Conservation (phyloP, 2,888 invertebrate species). For the Rhodophaea formosa region DNA sequence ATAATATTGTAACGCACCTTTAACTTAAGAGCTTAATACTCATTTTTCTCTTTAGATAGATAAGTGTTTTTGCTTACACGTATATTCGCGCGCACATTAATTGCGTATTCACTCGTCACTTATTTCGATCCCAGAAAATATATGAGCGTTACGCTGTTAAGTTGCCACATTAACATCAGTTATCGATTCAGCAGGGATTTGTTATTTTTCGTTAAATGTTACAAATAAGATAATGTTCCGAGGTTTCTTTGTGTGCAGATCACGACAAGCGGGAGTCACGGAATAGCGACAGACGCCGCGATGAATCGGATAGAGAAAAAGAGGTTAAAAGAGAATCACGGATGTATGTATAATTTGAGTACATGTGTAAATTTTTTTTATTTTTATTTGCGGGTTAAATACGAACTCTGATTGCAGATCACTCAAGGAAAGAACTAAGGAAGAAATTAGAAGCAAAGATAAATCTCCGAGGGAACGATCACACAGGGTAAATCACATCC, state of each 20-base stretch:
- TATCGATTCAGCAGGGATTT: too few species aligned
- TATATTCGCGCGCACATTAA: too few species aligned
- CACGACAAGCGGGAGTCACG: conserved; percentile 62
- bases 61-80: too few species aligned
- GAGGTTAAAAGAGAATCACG: conserved; percentile 70
- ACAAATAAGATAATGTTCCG: too few species aligned
- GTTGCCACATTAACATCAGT: too few species aligned
- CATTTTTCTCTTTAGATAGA: too few species aligned
- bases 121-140: too few species aligned
- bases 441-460: conserved; percentile 81
- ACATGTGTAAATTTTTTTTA: not conserved
- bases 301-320: conserved; percentile 68
- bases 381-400: not conserved
- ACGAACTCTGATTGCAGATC: conserved; percentile 36
- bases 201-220: too few species aligned
- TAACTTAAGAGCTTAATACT: too few species aligned
- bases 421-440: conserved; percentile 83
- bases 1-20: too few species aligned
- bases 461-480: conserved; percentile 75
- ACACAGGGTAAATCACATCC: conserved; percentile 56
- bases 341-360: conserved; percentile 61
- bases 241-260: conserved; percentile 40
- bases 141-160: too few species aligned
- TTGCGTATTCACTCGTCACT: too few species aligned
- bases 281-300: conserved; percentile 61